Percentiles rank a stretch among this genome's conserved stretches.
Conservation (phyloP, 2,797 vertebrate genomes). For the Allobates femoralis region DNA sequence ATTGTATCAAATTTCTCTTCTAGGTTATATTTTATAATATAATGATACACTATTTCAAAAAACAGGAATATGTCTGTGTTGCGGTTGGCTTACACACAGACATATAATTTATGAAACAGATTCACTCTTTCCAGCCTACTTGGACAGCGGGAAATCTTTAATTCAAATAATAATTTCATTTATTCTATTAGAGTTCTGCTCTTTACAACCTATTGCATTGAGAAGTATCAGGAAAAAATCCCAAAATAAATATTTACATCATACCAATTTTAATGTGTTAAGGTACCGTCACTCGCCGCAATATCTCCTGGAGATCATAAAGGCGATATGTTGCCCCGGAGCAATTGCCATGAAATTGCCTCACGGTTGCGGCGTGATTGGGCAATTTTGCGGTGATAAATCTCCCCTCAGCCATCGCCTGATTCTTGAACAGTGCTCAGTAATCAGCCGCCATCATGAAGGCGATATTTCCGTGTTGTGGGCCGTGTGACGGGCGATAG, state of each 20-base stretch:
- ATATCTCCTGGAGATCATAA: too few species aligned
- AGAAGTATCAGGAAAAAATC: background rate
- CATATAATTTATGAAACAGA: slow-evolving; percentile 32
- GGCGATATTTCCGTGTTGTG: too few species aligned
- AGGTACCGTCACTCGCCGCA: too few species aligned
- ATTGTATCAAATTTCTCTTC: slow-evolving; percentile 50
- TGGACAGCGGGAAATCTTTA: background rate
- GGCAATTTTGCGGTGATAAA: too few species aligned
- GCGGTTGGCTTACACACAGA: slow-evolving; percentile 23
- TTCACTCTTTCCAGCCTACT: slow-evolving; percentile 12
- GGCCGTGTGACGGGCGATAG: too few species aligned
- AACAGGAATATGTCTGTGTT: slow-evolving; percentile 52
- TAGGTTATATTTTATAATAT: slow-evolving; percentile 58
- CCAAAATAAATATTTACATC: background rate
- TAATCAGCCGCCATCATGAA: too few species aligned
- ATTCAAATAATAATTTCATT: background rate
- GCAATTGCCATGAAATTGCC: too few species aligned
- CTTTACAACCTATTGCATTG: background rate
- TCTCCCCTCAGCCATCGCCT: too few species aligned
- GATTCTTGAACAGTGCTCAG: too few species aligned
- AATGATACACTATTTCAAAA: slow-evolving; percentile 57
- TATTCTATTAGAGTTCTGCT: background rate
- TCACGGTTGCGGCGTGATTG: too few species aligned
- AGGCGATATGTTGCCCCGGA: too few species aligned
- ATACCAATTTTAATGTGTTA: background rate